Evolutionary conservation across 2,113 vertebrate genomes (phyloP).

Genomic region (Mungos mungo): DNA sequence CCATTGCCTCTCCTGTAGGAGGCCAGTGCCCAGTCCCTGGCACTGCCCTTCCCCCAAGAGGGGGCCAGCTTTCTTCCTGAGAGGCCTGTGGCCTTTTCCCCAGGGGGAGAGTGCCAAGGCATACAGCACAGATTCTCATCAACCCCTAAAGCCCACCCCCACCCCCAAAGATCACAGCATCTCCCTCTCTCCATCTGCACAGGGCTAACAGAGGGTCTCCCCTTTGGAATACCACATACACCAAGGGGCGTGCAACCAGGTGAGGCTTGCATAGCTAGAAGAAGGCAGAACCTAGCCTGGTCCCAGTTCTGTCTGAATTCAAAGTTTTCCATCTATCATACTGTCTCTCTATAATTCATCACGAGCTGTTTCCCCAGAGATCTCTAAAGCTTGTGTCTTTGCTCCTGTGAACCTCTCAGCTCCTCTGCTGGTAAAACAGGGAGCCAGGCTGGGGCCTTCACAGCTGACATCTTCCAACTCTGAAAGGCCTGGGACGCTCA

Average conservation of each 20-base stretch:
- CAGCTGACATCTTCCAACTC: background rate
- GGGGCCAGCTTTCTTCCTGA: background rate
- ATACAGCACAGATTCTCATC: background rate
- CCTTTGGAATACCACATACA: background rate
- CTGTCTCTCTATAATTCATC: background rate
- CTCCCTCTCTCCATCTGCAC: too few species aligned
- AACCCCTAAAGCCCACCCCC: background rate
- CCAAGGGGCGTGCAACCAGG: background rate
- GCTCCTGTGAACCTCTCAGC: background rate
- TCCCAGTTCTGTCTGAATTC: background rate
- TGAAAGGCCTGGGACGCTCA: background rate
- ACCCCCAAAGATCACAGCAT: background rate
- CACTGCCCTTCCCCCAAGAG: background rate
- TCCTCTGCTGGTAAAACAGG: background rate
- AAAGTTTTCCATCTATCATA: background rate
- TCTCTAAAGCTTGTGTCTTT: background rate
- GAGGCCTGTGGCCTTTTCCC: background rate
- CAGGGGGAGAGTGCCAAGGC: too few species aligned
- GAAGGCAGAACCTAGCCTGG: background rate
- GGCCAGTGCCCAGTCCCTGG: background rate
- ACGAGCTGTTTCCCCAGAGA: background rate
- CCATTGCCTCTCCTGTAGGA: background rate
- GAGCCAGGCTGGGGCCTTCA: background rate
- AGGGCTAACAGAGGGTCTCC: background rate
- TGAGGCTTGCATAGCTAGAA: background rate